These are phyloP conservation scores for Cettia cetti DNA, from an alignment of 2,113 vertebrate species.

Conservation along the genomic window DNA sequence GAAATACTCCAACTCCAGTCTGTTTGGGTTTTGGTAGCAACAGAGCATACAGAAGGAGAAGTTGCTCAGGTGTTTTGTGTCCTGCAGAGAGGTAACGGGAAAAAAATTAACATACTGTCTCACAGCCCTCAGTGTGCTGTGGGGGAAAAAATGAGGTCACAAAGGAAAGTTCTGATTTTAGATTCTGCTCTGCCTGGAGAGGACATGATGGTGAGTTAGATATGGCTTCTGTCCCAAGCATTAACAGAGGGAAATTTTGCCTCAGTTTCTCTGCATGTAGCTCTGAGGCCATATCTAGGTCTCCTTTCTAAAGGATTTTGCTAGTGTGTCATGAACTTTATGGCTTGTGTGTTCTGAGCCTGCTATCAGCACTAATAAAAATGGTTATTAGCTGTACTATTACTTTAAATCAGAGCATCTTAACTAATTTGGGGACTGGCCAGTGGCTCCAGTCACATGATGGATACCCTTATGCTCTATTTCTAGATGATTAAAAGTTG, in stretches of 20 bases:
- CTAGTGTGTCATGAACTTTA: not conserved
- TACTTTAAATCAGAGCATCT: not conserved
- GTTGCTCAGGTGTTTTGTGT: not conserved
- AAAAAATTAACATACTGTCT: not conserved
- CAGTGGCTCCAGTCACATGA: not conserved
- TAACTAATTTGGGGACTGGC: not conserved
- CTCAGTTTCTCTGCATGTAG: not conserved
- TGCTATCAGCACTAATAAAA: not conserved
- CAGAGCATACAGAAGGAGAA: not conserved
- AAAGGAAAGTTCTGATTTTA: not conserved
- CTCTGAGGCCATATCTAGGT: not conserved
- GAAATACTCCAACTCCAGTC: not conserved
- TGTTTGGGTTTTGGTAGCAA: not conserved
- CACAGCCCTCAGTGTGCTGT: not conserved
- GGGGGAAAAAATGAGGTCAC: not conserved
- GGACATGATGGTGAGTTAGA: not conserved
- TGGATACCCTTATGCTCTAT: not conserved
- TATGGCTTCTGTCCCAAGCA: not conserved
- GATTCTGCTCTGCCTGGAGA: not conserved
- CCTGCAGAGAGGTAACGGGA: not conserved
- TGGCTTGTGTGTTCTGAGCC: not conserved
- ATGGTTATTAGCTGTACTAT: not conserved
- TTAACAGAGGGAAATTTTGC: not conserved
- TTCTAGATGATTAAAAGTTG: not conserved
- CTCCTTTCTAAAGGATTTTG: not conserved